These are phyloP conservation scores for Anthonomus grandis DNA, from an alignment of 1,140 invertebrate genomes.

Conservation along the genomic window DNA sequence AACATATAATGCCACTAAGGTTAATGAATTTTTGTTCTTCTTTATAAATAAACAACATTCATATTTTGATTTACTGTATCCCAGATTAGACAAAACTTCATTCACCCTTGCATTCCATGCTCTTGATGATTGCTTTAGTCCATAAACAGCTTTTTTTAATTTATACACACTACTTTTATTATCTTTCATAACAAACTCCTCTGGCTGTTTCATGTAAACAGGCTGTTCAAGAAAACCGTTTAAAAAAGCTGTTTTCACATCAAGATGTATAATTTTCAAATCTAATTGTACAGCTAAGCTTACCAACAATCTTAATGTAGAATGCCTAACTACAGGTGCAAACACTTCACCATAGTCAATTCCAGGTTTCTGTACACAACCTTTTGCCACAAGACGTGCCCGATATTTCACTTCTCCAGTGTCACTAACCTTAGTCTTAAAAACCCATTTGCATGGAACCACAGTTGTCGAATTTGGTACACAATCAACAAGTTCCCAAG, in stretches of 20 bases:
- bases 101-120: constrained; percentile 40
- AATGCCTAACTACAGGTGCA: constrained; percentile 32
- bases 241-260: constrained; percentile 47
- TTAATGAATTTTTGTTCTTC: constrained; percentile 21
- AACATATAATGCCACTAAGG: constrained; percentile 33
- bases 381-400: too few relatives aligned
- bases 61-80: constrained; percentile 38
- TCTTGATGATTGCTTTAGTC: too few relatives aligned
- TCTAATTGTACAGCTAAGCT: constrained; percentile 34
- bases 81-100: constrained; percentile 29
- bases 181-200: constrained; percentile 29
- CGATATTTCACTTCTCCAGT: constrained; percentile 30
- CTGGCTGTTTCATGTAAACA: too few relatives aligned
- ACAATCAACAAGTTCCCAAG: constrained; percentile 42
- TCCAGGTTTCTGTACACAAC: constrained; percentile 17
- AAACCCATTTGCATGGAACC: constrained; percentile 47
- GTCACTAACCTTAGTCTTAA: constrained; percentile 37
- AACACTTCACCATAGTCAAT: constrained; percentile 27
- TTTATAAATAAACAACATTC: constrained; percentile 44
- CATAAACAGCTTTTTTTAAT: constrained; percentile 46
- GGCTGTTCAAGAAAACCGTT: constrained; percentile 40
- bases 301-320: constrained; percentile 33
- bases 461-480: constrained; percentile 36
- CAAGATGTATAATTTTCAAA: constrained; percentile 37
- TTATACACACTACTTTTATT: constrained; percentile 37